Evolutionary conservation across 2,888 invertebrate species (phyloP), one percentile per base, ranked within the genome.

Genomic region (Diplazon laetatorius): DNA sequence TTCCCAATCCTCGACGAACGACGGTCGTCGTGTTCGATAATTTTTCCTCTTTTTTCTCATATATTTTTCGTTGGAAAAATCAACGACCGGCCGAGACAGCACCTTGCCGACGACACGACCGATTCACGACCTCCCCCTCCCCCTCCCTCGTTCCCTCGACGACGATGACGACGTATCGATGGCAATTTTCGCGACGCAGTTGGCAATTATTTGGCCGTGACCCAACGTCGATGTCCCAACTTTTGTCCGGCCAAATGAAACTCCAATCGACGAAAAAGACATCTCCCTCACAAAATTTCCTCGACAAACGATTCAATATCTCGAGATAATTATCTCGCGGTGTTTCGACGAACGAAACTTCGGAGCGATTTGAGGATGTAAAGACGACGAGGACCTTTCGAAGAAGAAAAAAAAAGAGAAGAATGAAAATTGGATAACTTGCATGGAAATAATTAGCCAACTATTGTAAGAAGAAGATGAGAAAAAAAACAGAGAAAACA

Each of bases 351-450:
- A 18, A 30, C 50, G 69, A 48, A 57, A 52, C 52, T 60, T n/a
- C n/a, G 25, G 55, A 10, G 22, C 22, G 42, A 52, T 37, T 14
- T 12, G 39, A 20, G 39, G 25, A 57, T n/a, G n/a, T n/a, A n/a
- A 68, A 1, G 16, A 30, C 62, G 48, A 76, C 30, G 60, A n/a
- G n/a, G n/a, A n/a, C n/a, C n/a, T 39, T 63, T 42, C 69, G 39
- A 63, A 25, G 42, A 48, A 55, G 25, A 69, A 75, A n/a, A 35
- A 18, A 9, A n/a, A n/a, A n/a, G n/a, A n/a, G n/a, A n/a, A n/a
- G n/a, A n/a, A n/a, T n/a, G n/a, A n/a, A n/a, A n/a, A n/a, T n/a
- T n/a, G n/a, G n/a, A n/a, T n/a, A n/a, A n/a, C n/a, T n/a, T n/a
- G n/a, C n/a, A n/a, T n/a, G n/a, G n/a, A n/a, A n/a, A n/a, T n/a